These are phyloP conservation scores for Mimumesa dahlbomi DNA, from an alignment of 2,888 invertebrate species.

Conservation along the genomic window DNA sequence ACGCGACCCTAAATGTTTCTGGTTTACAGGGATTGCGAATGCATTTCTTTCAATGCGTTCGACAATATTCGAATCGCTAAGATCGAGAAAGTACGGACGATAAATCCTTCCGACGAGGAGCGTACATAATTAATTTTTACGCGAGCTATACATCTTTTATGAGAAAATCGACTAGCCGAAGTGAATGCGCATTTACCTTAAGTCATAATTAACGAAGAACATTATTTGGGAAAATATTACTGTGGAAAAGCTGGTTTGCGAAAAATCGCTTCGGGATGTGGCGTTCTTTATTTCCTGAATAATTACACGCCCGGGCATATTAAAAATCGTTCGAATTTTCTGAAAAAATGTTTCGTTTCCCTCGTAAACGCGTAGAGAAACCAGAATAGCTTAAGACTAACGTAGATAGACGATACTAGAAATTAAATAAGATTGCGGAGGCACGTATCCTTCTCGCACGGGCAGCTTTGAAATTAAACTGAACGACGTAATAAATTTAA, in stretches of 20 bases:
- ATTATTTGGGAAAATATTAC: no score
- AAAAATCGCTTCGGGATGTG: no score
- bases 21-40: neutral
- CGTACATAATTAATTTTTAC: neutral
- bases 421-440: slow-evolving; percentile 29
- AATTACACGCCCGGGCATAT: no score
- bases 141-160: neutral
- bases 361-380: slow-evolving; percentile 23
- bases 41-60: neutral
- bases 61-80: neutral
- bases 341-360: slow-evolving; percentile 21
- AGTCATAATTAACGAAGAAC: no score
- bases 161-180: no score
- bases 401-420: slow-evolving; percentile 45
- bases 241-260: no score
- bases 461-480: neutral
- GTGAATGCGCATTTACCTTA: no score
- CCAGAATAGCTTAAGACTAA: slow-evolving; percentile 35
- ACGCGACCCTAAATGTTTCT: neutral
- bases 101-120: neutral
- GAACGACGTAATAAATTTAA: neutral
- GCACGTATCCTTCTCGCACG: slow-evolving; percentile 12
- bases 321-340: no score
- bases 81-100: neutral
- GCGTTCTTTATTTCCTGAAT: no score